A percentile compares a stretch with the other conserved stretches of the same genome.
These are phyloP conservation scores for Meiosimyza platycephala DNA, from an alignment of 2,888 invertebrate species.

Conservation along the genomic window DNA sequence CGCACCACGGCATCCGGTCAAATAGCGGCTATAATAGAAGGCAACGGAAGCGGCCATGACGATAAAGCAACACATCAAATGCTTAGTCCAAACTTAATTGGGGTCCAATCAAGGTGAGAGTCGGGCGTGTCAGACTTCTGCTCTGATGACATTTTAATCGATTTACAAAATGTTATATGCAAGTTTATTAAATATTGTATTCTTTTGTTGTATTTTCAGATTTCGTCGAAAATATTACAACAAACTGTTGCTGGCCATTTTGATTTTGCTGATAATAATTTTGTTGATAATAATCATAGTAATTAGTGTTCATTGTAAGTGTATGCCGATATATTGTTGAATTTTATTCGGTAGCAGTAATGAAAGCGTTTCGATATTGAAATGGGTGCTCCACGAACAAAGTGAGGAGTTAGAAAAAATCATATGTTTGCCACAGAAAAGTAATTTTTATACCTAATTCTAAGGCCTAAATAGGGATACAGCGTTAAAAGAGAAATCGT, in stretches of 20 bases:
- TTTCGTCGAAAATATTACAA: slow-evolving; percentile 74
- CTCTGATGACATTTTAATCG: slow-evolving; percentile 42
- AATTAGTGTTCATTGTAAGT: slow-evolving; percentile 71
- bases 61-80: slow-evolving; percentile 42
- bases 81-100: slow-evolving; percentile 58
- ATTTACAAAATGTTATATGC: slow-evolving; percentile 13
- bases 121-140: not conserved
- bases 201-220: slow-evolving; percentile 66
- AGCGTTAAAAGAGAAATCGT: too few species aligned
- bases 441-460: too few species aligned
- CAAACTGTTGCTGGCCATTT: slow-evolving; percentile 68
- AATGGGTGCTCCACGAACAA: too few species aligned
- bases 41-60: slow-evolving; percentile 40
- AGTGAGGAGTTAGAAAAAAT: too few species aligned
- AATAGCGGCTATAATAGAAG: slow-evolving; percentile 43
- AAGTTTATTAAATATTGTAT: not conserved
- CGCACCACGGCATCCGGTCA: slow-evolving; percentile 50
- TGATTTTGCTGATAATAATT: slow-evolving; percentile 69
- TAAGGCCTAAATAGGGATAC: too few species aligned
- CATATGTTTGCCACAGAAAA: too few species aligned
- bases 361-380: too few species aligned
- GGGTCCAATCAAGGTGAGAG: slow-evolving; percentile 66
- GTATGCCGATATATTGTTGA: slow-evolving; percentile 55
- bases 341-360: too few species aligned
- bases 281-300: slow-evolving; percentile 71